Conservation (phyloP, 2,113 vertebrate genomes). For the Eptatretus burgeri region DNA sequence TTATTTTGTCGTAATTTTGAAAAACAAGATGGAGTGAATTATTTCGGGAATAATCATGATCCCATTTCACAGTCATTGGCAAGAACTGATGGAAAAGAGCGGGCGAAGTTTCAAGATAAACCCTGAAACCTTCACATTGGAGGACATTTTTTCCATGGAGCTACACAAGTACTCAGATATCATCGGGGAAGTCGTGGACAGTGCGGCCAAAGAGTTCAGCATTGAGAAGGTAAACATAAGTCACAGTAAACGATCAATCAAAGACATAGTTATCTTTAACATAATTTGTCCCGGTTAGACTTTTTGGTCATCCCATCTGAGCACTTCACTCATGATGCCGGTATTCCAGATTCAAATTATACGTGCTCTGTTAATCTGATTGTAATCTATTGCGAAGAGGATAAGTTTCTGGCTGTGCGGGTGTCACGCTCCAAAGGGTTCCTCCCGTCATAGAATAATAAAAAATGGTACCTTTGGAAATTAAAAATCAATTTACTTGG, state of each 20-base stretch:
- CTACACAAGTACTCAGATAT: conserved; percentile 34
- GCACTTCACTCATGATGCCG: not conserved
- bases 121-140: conserved; percentile 47
- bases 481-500: no score
- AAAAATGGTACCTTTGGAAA: no score
- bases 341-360: not conserved
- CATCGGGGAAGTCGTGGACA: conserved; percentile 43
- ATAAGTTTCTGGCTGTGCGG: not conserved
- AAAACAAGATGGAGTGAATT: no score
- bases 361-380: not conserved
- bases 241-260: not conserved
- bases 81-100: conserved; percentile 47
- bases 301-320: not conserved
- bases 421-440: no score
- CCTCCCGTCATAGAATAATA: no score
- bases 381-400: not conserved
- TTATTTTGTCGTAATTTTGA: no score
- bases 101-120: conserved; percentile 49
- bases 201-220: conserved; percentile 52
- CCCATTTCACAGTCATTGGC: conserved; percentile 41
- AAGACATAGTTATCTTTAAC: no score
- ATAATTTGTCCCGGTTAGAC: no score
- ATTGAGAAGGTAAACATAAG: conserved; percentile 43
- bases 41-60: not conserved
- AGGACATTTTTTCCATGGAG: conserved; percentile 90